Evolutionary conservation across 2,888 invertebrate genomes (phyloP).

Genomic region (Scelioninae gen. 2): DNA sequence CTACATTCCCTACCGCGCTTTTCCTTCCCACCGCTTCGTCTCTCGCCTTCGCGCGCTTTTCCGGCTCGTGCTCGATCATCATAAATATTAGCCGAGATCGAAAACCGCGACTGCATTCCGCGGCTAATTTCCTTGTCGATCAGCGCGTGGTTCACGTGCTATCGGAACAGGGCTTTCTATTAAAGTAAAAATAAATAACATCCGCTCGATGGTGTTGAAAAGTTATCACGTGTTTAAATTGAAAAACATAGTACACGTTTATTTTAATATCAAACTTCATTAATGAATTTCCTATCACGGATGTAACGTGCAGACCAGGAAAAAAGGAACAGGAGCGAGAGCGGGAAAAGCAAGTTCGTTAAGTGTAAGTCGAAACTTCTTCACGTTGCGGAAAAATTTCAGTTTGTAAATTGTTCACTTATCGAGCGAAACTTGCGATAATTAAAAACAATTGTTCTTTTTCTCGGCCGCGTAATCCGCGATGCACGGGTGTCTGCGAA

Average conservation of each 20-base stretch:
- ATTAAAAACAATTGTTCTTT: constrained; percentile 38
- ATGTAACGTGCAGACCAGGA: constrained; percentile 10
- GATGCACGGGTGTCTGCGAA: constrained; percentile 9
- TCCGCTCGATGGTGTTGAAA: constrained; percentile 27
- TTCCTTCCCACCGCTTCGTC: constrained; percentile 9
- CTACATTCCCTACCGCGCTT: constrained; percentile 27
- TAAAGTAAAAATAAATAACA: constrained; percentile 45
- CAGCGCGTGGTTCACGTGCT: constrained; percentile 51
- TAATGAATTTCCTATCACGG: constrained; percentile 47
- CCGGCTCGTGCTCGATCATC: constrained; percentile 48
- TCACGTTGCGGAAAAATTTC: constrained; percentile 7
- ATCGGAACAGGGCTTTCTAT: constrained; percentile 45
- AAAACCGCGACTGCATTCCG: constrained; percentile 65
- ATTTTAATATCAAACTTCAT: constrained; percentile 56
- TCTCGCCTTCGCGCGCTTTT: constrained; percentile 17
- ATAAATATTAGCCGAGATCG: constrained; percentile 65
- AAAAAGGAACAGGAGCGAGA: constrained; percentile 2
- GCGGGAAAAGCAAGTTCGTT: constrained; percentile 15
- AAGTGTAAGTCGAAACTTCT: constrained; percentile 27
- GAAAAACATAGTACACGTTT: constrained; percentile 58
- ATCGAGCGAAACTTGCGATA: constrained; percentile 32
- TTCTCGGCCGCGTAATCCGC: constrained; percentile 14
- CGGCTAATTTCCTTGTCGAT: constrained; percentile 71
- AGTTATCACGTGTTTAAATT: constrained; percentile 61
- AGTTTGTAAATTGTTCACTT: constrained; percentile 35